phyloP scores from a whole-genome alignment of 2,797 vertebrate species.

The Acanthopagrus latus region DNA sequence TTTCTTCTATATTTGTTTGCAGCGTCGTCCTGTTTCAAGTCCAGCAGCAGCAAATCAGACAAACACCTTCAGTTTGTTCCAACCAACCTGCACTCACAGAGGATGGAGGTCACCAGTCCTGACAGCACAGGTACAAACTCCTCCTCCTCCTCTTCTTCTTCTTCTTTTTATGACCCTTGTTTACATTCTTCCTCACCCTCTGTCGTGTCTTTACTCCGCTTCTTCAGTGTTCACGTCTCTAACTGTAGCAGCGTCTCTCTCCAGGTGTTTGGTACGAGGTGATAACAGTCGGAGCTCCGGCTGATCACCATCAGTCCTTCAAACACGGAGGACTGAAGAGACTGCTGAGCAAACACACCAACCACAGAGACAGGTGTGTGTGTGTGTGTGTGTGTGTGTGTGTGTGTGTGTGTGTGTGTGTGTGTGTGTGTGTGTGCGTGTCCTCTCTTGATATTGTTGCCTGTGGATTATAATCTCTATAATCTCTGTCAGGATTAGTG shows the following conservation, averaged over 20 bases:
- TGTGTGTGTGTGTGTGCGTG: constrained; percentile 8
- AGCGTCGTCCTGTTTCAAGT: constrained; percentile 89
- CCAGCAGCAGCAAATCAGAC: constrained; percentile 92
- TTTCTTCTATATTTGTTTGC: background rate
- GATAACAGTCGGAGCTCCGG: constrained; percentile 91
- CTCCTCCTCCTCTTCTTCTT: no score
- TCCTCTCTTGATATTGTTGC: constrained; percentile 1
- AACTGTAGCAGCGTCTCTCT: background rate
- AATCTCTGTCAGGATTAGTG: constrained; percentile 58
- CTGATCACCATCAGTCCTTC: constrained; percentile 91
- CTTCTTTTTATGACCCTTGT: background rate
- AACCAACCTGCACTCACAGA: constrained; percentile 94
- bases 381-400: constrained; percentile 10
- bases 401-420: constrained; percentile 11
- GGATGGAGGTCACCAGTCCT: constrained; percentile 91
- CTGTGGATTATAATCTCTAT: constrained; percentile 48
- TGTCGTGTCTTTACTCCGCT: background rate
- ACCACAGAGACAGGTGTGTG: constrained; percentile 30
- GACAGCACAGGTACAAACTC: constrained; percentile 84
- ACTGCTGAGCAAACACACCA: constrained; percentile 74
- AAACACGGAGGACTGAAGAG: constrained; percentile 91
- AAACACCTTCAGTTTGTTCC: constrained; percentile 95
- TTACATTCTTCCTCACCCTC: background rate
- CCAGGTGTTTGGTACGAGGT: constrained; percentile 87
- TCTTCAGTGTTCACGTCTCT: background rate